Evolutionary conservation across 1,140 invertebrate species (phyloP), one percentile per base, ranked within the genome.

Genomic region (Atta cephalotes): DNA sequence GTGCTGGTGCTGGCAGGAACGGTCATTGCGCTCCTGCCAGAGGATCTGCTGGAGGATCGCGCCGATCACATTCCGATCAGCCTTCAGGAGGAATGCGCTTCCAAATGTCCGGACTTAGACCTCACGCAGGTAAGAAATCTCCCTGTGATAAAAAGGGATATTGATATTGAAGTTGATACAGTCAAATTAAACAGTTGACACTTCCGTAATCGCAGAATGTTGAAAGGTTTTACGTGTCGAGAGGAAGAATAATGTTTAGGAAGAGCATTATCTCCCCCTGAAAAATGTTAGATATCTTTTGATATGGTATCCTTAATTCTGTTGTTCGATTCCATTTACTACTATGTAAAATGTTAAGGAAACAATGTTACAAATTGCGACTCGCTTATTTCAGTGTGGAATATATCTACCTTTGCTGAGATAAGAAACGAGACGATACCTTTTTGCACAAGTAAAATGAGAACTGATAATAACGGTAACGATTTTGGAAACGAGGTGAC

Each of bases 81-180:
- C 68, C 90, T 95, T 25, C 90, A 95, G 80, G 90, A 94, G 70
- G 93, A 95, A 71, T 95, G 94, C 86, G 91, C 93, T 12, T 93
- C 93, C 9, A 92, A 93, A n/a, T 95, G 94, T 53, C 93, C 93
- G 7, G 92, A 95, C 76, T 89, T 94, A 71, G 93, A 94, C 56
- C 89, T 94, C 28, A 95, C 93, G 85, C 94, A 94, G 92, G 94
- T 91, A 88, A 88, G 89, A 84, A 25, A 16, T 3, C 2, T 49
- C 7, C 14, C 9, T 3, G 35, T 21, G 39, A 65, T 65, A 49
- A 28, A 21, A 25, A 60, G 1, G 14, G 9, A 9, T 21, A 21
- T 3, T 25, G 21, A 77, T 65, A 28, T 78, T 45, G 31, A 25
- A 18, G 25, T 45, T 45, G 39, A 45, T 9, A 45, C 7, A 45